Evolutionary conservation across 2,797 vertebrate species (phyloP).

Genomic region (Aphelocoma californica): DNA sequence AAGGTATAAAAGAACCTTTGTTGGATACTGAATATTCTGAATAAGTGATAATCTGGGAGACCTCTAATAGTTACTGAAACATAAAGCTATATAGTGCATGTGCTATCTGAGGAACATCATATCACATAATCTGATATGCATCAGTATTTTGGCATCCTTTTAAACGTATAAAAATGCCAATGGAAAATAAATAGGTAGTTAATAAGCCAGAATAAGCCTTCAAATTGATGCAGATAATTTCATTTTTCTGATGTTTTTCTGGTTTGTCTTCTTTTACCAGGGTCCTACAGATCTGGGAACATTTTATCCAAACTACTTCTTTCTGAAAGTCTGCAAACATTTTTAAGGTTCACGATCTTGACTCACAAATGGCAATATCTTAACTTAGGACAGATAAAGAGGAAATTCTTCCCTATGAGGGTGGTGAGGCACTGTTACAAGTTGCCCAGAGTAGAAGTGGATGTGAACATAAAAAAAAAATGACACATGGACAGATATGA

Average conservation of each 20-base stretch:
- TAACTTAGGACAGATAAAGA: not conserved
- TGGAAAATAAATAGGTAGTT: not conserved
- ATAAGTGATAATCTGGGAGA: not conserved
- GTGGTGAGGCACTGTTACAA: not conserved
- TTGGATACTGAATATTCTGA: not conserved
- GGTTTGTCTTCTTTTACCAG: not conserved
- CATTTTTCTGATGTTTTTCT: not conserved
- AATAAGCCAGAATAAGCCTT: not conserved
- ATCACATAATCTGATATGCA: not conserved
- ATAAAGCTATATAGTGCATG: not conserved
- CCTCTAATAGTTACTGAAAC: not conserved
- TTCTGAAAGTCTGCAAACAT: not conserved
- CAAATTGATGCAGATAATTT: not conserved
- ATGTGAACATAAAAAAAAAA: not conserved
- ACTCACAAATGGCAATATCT: not conserved
- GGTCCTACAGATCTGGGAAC: not conserved
- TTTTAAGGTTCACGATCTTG: not conserved
- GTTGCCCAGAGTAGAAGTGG: not conserved
- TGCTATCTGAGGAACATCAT: not conserved
- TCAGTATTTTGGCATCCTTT: not conserved
- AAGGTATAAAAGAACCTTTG: not conserved
- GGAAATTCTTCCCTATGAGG: not conserved
- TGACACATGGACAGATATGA: accelerated
- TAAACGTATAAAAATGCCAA: not conserved
- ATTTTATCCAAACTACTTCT: not conserved